Conservation (phyloP, 2,797 vertebrate genomes). For the Potorous gilbertii region DNA sequence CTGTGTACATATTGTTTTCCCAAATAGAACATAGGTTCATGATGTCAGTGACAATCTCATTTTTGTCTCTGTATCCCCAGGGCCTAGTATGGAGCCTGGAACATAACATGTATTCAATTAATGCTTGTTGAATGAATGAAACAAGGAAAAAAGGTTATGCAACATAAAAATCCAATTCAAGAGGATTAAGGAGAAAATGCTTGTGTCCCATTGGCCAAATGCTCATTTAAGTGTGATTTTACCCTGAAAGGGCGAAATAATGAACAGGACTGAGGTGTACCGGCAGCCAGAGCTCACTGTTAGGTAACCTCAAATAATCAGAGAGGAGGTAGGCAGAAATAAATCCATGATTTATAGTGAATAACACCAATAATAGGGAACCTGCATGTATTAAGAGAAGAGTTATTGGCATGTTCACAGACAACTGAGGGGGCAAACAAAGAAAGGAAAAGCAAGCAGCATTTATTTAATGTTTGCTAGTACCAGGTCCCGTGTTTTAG, state of each 20-base stretch:
- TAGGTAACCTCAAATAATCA: background rate
- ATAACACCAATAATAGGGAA: background rate
- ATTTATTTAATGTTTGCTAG: background rate
- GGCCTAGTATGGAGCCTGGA: background rate
- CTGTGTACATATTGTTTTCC: background rate
- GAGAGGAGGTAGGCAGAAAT: background rate
- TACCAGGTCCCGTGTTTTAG: background rate
- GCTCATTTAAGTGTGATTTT: constrained; percentile 53
- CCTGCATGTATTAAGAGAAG: background rate
- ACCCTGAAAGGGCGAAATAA: constrained; percentile 34
- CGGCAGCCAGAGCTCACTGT: constrained; percentile 6
- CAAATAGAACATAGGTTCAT: background rate
- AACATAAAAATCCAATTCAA: background rate
- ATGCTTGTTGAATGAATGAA: background rate
- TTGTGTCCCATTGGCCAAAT: background rate
- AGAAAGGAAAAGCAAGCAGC: background rate
- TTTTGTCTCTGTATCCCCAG: background rate
- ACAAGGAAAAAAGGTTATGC: background rate
- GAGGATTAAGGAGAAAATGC: background rate
- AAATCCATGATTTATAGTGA: rapidly evolving
- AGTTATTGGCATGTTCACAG: background rate
- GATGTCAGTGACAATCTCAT: background rate
- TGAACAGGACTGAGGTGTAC: constrained; percentile 31
- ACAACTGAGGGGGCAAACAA: background rate
- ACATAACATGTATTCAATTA: background rate